Base-by-base conservation (phyloP, 2,888 invertebrate genomes). In the Ophion slaviceki region DNA sequence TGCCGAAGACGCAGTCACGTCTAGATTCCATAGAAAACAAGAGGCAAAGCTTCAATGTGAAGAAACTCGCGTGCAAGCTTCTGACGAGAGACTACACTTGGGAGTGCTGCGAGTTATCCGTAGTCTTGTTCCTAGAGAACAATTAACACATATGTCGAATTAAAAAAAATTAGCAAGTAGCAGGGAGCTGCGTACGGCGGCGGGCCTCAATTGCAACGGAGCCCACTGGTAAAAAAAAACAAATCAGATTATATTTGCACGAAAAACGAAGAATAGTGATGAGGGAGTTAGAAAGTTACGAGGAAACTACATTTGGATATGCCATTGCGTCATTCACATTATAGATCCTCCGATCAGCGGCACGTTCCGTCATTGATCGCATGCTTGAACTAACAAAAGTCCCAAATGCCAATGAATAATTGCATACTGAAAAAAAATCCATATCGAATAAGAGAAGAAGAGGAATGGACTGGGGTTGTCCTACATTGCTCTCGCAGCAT, bases 81-180 rank as follows among this genome's bases (percentile, higher is more conserved):
- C 61, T 10, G 14, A 53, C 11, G 36, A 62, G 28, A 57, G 28
- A 74, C 2, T 1, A 5, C 5, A 4, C 53, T 17, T 53, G 53
- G 11, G 53, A 14, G 53, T 17, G 14, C 53, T 3, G 17, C 53
- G 5, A 53, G 53, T 53, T 53, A 53, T 53, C 53, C 53, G 1
- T 53, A 53, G 53, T 17, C 11, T 53, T 17, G 53, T 53, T 14
- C 11, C 20, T 28, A 61, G 45, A 64, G 45, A 81, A 79, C 67
- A 81, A 53, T 47, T 86, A 86, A 86, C 68, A 80, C 82, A 82
- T 88, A 86, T 85, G 82, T 87, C 76, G 84, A 84, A 84, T 85
- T 87, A 82, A 80, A 86, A 72, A 57, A 75, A 62, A 84, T 85
- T 81, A 74, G 80, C 76, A 71, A 72, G 85, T 80, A 84, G 84